Base-by-base conservation (phyloP, 2,113 vertebrate genomes). In the Datnioides undecimradiatus region DNA sequence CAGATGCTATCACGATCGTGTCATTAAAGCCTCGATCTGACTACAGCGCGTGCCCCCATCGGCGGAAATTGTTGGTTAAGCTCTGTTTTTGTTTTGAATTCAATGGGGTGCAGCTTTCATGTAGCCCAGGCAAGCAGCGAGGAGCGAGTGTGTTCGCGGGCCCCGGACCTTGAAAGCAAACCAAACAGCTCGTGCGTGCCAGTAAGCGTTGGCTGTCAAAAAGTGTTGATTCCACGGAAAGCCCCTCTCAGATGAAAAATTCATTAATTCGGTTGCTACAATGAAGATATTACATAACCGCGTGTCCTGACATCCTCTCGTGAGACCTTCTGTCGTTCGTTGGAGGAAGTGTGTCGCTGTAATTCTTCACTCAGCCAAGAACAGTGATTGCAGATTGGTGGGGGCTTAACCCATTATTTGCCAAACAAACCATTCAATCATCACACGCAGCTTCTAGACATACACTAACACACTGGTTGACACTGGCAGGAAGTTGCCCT, bases 171-270 rank as follows among this genome's bases (percentile, higher is more conserved):
- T 64, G 36, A 78, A 77, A 86, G 68, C 46, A 76, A 49, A 65
- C 46, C 73, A 59, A 71, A 60, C 48, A 74, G 75, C 59, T 80
- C 62, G 74, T 55, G 73, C 9, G 34, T 60, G 75, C 69, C 74
- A 79, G 57, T 57, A 65, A 43, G 33, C 46, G 51, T 66, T 85
- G 58, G 58, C 84, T 80, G 59, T 79, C 52, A 71, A 62, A 79
- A 75, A 78, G 29, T 19, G 67, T 49, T 70, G 33, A 76, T 84
- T 55, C 67, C 52, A 64, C 51, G 46, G 59, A 46, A 81, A 62
- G 66, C 40, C 49, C 60, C 45, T 58, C 19, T 59, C 27, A 81
- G 52, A 76, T 87, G 40, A 87, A 87, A 79, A 73, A 79, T 66
- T 51, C 7, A 89, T 79, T 76, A 11, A 59, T 76, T 68, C 64